These are phyloP conservation scores for Pogonocherus hispidulus DNA, from an alignment of 2,888 invertebrate genomes.

Conservation along the genomic window DNA sequence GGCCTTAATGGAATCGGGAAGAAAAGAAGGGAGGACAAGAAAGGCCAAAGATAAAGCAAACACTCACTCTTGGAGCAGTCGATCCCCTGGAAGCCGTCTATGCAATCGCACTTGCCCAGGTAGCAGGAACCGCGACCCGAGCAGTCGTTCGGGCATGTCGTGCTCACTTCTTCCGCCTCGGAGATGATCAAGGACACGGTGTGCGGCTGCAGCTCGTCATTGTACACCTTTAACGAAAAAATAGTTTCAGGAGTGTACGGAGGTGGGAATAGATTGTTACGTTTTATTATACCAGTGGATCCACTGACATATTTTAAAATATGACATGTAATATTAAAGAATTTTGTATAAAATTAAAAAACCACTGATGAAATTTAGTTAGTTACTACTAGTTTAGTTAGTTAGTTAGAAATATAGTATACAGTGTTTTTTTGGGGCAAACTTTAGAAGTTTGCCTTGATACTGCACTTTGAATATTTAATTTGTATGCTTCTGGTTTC, in stretches of 20 bases:
- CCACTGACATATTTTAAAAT: too few relatives aligned
- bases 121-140: slow-evolving; percentile 93
- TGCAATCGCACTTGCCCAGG: slow-evolving; percentile 93
- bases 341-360: too few relatives aligned
- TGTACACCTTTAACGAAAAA: slow-evolving; percentile 74
- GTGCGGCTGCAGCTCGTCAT: slow-evolving; percentile 91
- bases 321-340: too few relatives aligned
- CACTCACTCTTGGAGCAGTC: slow-evolving; percentile 86
- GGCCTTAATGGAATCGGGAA: slow-evolving; percentile 51
- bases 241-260: neutral
- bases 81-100: slow-evolving; percentile 90
- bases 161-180: slow-evolving; percentile 91
- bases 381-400: too few relatives aligned
- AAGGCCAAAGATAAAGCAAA: slow-evolving; percentile 51
- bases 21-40: slow-evolving; percentile 26
- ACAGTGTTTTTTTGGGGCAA: too few relatives aligned
- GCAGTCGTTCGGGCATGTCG: slow-evolving; percentile 93
- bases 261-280: too few relatives aligned
- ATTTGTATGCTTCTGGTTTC: too few relatives aligned
- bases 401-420: too few relatives aligned
- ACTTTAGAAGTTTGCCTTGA: too few relatives aligned
- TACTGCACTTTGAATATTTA: too few relatives aligned
- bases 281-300: too few relatives aligned
- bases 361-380: too few relatives aligned
- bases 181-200: slow-evolving; percentile 88